These are phyloP conservation scores for Phyllotis vaccarum DNA, from an alignment of 2,797 vertebrate genomes.

Conservation along the genomic window DNA sequence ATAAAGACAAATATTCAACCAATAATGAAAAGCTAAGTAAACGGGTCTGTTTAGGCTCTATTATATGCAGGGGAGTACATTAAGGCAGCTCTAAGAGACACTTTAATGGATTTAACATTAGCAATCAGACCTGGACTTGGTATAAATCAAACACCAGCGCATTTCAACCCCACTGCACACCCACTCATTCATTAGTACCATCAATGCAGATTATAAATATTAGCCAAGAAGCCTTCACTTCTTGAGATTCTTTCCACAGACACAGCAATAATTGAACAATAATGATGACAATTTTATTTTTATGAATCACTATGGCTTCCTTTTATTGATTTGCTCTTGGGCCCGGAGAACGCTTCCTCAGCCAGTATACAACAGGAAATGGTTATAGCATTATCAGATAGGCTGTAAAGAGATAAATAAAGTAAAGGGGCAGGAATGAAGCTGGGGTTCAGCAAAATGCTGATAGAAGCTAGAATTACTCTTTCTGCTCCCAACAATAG, in stretches of 20 bases:
- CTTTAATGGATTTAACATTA: slow-evolving; percentile 91
- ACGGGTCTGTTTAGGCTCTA: slow-evolving; percentile 88
- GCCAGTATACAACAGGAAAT: slow-evolving; percentile 84
- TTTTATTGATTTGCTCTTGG: slow-evolving; percentile 88
- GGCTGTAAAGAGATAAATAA: slow-evolving; percentile 81
- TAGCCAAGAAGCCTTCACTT: slow-evolving; percentile 86
- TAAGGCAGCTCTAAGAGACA: slow-evolving; percentile 88
- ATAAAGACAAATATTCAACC: slow-evolving; percentile 87
- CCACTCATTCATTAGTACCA: slow-evolving; percentile 88
- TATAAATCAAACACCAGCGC: slow-evolving; percentile 89
- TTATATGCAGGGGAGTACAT: slow-evolving; percentile 88
- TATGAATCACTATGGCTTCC: slow-evolving; percentile 88
- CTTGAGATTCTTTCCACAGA: slow-evolving; percentile 88
- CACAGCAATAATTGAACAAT: slow-evolving; percentile 89
- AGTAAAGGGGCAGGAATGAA: slow-evolving; percentile 68
- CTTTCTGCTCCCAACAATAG: slow-evolving; percentile 61
- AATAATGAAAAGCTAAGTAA: slow-evolving; percentile 89
- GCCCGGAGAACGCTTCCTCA: slow-evolving; percentile 86
- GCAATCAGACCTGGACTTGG: slow-evolving; percentile 87
- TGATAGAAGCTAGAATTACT: slow-evolving; percentile 84
- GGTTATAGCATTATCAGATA: slow-evolving; percentile 84
- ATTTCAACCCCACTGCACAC: slow-evolving; percentile 87
- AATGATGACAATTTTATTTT: slow-evolving; percentile 89
- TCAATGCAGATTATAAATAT: slow-evolving; percentile 89
- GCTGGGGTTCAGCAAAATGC: slow-evolving; percentile 75